Evolutionary conservation across 2,888 invertebrate genomes (phyloP).

Genomic region (Tachina lurida): DNA sequence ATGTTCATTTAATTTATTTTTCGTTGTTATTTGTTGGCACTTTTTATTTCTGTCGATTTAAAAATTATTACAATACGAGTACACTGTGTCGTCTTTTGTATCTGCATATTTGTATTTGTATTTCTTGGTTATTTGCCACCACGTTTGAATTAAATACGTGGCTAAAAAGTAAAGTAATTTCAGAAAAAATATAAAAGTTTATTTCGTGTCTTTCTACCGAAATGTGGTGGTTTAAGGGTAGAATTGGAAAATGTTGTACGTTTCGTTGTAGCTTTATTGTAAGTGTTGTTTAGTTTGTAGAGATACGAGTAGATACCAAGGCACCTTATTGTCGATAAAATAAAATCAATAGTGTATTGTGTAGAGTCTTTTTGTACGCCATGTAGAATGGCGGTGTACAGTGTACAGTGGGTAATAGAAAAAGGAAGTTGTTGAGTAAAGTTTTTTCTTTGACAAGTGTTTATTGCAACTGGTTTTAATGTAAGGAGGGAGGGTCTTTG

Average conservation of each 20-base stretch:
- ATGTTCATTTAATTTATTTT: constrained; percentile 46
- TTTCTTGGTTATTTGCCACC: constrained; percentile 20
- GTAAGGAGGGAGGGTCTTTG: background rate
- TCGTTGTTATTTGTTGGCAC: constrained; percentile 16
- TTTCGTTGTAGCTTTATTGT: constrained; percentile 7
- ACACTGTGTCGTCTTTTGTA: background rate
- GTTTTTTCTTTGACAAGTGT: background rate
- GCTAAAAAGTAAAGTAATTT: constrained; percentile 28
- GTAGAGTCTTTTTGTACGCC: constrained; percentile 7
- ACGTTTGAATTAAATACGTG: constrained; percentile 42
- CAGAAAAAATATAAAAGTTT: constrained; percentile 7
- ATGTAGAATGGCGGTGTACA: background rate
- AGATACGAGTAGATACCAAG: constrained; percentile 2
- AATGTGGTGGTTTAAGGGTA: constrained; percentile 13
- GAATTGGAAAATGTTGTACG: background rate
- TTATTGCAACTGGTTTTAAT: background rate
- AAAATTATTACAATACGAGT: constrained; percentile 25
- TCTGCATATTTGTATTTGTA: background rate
- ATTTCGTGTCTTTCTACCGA: background rate
- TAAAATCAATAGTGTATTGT: constrained; percentile 65
- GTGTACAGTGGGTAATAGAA: constrained; percentile 41
- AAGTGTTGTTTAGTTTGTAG: constrained; percentile 3
- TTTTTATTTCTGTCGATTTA: constrained; percentile 46
- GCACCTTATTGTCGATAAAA: constrained; percentile 59
- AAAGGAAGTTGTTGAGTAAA: background rate